A percentile compares a stretch with the other conserved stretches of the same genome.
Conservation (phyloP, 2,113 vertebrate genomes). For the Pseudorhombus dupliciocellatus region DNA sequence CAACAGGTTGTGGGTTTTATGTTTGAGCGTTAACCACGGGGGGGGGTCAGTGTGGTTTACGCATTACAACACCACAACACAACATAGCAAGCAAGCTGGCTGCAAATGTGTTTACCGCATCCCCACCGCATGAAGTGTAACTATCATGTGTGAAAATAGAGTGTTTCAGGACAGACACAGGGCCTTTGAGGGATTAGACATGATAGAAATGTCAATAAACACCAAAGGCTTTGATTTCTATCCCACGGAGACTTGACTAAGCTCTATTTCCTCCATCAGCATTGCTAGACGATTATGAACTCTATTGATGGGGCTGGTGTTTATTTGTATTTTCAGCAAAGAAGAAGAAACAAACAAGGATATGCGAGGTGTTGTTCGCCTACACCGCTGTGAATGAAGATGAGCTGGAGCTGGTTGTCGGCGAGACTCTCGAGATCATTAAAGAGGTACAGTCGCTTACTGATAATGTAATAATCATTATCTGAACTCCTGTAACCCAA, state of each 20-base stretch:
- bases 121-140: conserved; percentile 18
- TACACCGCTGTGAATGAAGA: conserved; percentile 81
- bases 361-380: conserved; percentile 82
- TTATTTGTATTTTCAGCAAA: conserved; percentile 63
- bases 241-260: conserved; percentile 17
- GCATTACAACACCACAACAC: neutral
- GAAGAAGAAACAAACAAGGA: conserved; percentile 70
- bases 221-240: conserved; percentile 3
- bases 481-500: neutral
- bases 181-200: conserved; percentile 7
- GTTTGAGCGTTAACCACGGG: neutral
- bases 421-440: conserved; percentile 85
- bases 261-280: neutral
- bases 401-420: conserved; percentile 82
- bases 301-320: neutral
- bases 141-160: conserved; percentile 7
- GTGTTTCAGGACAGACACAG: neutral
- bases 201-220: neutral
- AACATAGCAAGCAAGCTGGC: neutral
- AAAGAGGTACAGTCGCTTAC: conserved; percentile 76
- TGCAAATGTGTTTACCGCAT: conserved; percentile 37
- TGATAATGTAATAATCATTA: too few relatives aligned
- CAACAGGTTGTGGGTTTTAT: neutral
- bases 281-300: neutral
- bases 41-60: conserved; percentile 18